Evolutionary conservation across 2,888 invertebrate species (phyloP).

Genomic region (Tubulanus polymorphus): DNA sequence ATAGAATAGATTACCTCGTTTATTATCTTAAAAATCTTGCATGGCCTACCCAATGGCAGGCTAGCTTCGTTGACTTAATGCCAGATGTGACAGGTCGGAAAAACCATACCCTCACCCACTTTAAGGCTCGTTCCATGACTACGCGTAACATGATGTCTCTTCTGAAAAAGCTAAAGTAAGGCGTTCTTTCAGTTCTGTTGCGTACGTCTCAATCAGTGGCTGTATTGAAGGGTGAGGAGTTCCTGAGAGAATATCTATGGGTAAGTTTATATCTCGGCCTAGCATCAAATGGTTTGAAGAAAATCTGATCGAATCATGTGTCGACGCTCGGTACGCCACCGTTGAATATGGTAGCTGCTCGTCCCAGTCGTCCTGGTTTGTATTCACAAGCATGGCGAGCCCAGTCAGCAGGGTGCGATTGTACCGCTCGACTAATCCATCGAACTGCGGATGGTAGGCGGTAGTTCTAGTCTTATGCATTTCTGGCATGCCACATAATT

Average conservation of each 20-base stretch:
- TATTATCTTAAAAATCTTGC: no score
- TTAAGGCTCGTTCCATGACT: no score
- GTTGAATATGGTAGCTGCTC: constrained; percentile 5
- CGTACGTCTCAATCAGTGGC: no score
- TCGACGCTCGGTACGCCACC: constrained; percentile 5
- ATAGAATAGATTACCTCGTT: no score
- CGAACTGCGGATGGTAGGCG: constrained; percentile 9
- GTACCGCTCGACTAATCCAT: constrained; percentile 11
- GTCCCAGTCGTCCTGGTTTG: constrained; percentile 10
- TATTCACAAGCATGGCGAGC: not conserved
- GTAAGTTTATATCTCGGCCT: not conserved
- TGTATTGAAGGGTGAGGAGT: not conserved
- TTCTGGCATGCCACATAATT: constrained; percentile 3
- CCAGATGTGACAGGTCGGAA: no score
- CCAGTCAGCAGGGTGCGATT: constrained; percentile 2
- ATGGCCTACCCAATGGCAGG: no score
- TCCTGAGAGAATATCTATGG: constrained; percentile 5
- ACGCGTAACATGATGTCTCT: no score
- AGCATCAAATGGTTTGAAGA: constrained; percentile 1
- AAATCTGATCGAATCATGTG: constrained; percentile 4
- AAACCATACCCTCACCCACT: no score
- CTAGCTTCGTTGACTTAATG: no score
- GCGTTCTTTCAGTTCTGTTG: no score
- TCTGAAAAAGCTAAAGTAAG: no score
- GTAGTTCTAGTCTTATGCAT: constrained; percentile 9